These are phyloP conservation scores for Berghia stephanieae DNA, from an alignment of 1,140 invertebrate species.

Conservation along the genomic window DNA sequence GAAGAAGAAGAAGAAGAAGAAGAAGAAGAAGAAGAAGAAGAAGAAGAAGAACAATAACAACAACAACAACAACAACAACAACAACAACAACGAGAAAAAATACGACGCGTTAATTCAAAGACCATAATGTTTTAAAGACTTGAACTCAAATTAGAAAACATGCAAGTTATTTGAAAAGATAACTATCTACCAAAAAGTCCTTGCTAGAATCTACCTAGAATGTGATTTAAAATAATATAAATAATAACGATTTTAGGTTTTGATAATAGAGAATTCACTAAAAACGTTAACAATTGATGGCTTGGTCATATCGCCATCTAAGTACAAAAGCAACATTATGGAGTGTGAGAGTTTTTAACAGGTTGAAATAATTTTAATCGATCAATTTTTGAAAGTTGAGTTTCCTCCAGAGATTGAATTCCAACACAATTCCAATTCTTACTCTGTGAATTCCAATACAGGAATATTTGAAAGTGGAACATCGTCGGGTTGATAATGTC, in stretches of 20 bases:
- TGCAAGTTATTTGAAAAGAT: not conserved
- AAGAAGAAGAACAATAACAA: slow-evolving; percentile 5
- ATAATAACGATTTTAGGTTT: too few species aligned
- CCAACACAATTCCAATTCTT: too few species aligned
- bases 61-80: not conserved
- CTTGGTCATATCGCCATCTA: too few species aligned
- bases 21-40: not conserved
- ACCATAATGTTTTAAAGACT: not conserved
- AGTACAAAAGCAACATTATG: too few species aligned
- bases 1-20: not conserved
- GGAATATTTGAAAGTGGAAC: not conserved
- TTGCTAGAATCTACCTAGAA: not conserved
- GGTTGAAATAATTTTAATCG: too few species aligned
- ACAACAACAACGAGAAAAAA: not conserved
- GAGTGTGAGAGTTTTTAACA: too few species aligned
- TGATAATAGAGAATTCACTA: too few species aligned
- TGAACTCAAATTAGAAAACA: not conserved
- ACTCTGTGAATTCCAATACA: too few species aligned
- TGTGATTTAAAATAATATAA: too few species aligned
- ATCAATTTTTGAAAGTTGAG: too few species aligned
- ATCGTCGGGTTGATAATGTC: not conserved
- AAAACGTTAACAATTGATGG: too few species aligned
- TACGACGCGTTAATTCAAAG: not conserved
- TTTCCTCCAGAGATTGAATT: too few species aligned
- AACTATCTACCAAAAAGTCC: not conserved